These are phyloP conservation scores for Phaonia tiefii DNA, from an alignment of 2,888 invertebrate genomes.

Conservation along the genomic window DNA sequence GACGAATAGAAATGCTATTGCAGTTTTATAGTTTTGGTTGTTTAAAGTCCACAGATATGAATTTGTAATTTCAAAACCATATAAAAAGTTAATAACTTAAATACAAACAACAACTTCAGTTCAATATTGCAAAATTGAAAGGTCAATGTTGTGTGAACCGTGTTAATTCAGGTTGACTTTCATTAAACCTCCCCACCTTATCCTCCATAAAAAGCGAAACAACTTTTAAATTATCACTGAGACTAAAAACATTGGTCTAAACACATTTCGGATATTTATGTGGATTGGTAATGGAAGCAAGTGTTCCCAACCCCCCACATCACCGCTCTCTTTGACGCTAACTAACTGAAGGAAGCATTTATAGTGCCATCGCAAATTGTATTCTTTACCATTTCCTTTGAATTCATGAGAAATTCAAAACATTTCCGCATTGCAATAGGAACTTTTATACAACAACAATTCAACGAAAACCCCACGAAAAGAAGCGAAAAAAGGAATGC, in stretches of 20 bases:
- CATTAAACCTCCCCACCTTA: too few species aligned
- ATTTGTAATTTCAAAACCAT: too few species aligned
- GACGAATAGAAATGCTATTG: too few species aligned
- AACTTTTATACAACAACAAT: constrained; percentile 3
- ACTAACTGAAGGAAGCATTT: constrained; percentile 54
- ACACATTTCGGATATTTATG: constrained; percentile 38
- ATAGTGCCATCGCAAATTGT: constrained; percentile 52
- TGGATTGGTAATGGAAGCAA: constrained; percentile 14
- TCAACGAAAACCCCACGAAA: background rate
- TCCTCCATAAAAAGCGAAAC: background rate
- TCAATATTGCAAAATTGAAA: too few species aligned
- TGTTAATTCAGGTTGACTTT: background rate
- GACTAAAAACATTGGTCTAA: constrained; percentile 25
- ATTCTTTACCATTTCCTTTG: constrained; percentile 53
- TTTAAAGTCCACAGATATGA: too few species aligned
- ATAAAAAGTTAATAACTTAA: too few species aligned
- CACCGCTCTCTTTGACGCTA: background rate
- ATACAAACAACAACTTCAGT: too few species aligned
- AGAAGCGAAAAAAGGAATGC: constrained; percentile 15
- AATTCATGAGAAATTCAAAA: constrained; percentile 59
- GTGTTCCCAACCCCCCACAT: too few species aligned
- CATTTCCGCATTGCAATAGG: constrained; percentile 49
- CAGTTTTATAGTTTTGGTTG: too few species aligned
- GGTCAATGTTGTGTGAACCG: constrained; percentile 26
- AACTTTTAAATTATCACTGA: constrained; percentile 32